phyloP scores from a whole-genome alignment of 1,140 invertebrate genomes.

The Coelopa frigida region DNA sequence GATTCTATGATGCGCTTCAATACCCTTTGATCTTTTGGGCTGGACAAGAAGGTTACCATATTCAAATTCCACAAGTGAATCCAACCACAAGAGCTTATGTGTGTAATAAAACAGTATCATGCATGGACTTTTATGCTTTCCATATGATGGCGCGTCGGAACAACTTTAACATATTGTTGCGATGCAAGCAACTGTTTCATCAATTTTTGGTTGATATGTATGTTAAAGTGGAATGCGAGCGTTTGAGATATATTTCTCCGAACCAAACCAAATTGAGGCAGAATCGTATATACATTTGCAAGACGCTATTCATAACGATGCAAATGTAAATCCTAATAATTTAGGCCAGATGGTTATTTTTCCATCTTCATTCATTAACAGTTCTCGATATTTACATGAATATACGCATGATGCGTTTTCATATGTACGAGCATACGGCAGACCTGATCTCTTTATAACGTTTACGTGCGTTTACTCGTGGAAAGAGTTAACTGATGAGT shows the following conservation, averaged over 20 bases:
- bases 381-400: slow-evolving; percentile 47
- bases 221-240: slow-evolving; percentile 5
- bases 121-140: slow-evolving; percentile 44
- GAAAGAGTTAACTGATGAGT: slow-evolving; percentile 31
- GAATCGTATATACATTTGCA: slow-evolving; percentile 13
- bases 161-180: slow-evolving; percentile 34
- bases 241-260: slow-evolving; percentile 1
- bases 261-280: slow-evolving; percentile 10
- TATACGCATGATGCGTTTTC: slow-evolving; percentile 47
- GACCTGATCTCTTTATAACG: slow-evolving; percentile 33
- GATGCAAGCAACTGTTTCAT: slow-evolving; percentile 28
- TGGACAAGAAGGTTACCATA: slow-evolving; percentile 44
- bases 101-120: neutral
- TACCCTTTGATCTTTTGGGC: slow-evolving; percentile 47
- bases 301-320: slow-evolving; percentile 20
- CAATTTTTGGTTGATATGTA: slow-evolving; percentile 15
- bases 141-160: slow-evolving; percentile 40
- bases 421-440: slow-evolving; percentile 45
- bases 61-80: slow-evolving; percentile 15
- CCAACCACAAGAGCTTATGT: slow-evolving; percentile 8
- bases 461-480: slow-evolving; percentile 49
- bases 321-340: slow-evolving; percentile 25
- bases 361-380: slow-evolving; percentile 41
- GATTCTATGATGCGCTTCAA: slow-evolving; percentile 43
- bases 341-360: slow-evolving; percentile 42